A percentile compares a stretch with the other conserved stretches of the same genome.
Evolutionary conservation across 1,140 invertebrate genomes (phyloP).

Genomic region (Orchestia grillus): DNA sequence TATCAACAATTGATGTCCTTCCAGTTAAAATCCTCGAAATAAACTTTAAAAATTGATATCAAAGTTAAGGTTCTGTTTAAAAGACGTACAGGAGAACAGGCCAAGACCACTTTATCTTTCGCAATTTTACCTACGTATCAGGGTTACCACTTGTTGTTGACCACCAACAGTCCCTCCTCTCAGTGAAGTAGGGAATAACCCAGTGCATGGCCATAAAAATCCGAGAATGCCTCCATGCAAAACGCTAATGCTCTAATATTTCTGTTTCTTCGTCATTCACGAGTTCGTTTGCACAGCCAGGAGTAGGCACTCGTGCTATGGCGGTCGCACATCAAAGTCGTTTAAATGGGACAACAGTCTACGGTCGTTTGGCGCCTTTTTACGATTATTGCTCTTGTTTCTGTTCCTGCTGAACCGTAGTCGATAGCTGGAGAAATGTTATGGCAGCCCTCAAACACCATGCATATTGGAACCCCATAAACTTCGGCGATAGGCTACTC

Average conservation of each 20-base stretch:
- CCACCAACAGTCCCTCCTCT: background rate
- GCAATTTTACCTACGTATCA: background rate
- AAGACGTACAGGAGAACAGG: background rate
- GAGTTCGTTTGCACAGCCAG: background rate
- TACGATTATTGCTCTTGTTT: constrained; percentile 46
- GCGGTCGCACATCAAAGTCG: constrained; percentile 10
- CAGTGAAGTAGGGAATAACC: background rate
- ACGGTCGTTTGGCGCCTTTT: constrained; percentile 40
- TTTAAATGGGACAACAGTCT: constrained; percentile 48
- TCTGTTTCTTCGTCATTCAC: background rate
- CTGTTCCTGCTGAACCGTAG: constrained; percentile 39
- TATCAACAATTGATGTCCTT: background rate
- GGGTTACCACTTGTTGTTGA: background rate
- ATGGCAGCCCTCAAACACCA: background rate
- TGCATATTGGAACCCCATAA: background rate
- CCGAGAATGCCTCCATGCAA: background rate
- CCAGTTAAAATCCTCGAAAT: background rate
- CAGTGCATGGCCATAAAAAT: background rate
- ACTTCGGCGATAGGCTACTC: background rate
- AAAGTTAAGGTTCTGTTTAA: background rate
- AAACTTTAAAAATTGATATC: background rate
- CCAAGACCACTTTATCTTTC: background rate
- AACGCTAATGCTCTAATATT: background rate
- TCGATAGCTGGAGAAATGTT: constrained; percentile 15
- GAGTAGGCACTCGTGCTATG: background rate